Evolutionary conservation across 2,888 invertebrate genomes (phyloP), one percentile per base, ranked within the genome.

Genomic region (Trachelus troglodyta): DNA sequence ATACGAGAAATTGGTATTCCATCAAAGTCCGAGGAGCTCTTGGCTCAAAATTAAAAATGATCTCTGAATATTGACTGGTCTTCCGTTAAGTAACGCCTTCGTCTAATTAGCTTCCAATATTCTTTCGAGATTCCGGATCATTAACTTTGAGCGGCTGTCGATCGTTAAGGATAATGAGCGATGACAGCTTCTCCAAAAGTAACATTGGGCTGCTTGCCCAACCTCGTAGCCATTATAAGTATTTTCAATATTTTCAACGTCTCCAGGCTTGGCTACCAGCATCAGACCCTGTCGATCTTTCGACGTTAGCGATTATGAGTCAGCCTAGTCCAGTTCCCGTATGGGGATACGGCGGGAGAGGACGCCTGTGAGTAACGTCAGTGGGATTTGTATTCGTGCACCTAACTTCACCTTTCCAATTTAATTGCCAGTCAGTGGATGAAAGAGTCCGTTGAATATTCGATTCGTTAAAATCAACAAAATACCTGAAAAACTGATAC

Each of bases 51-150:
- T 23, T 56, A 56, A 56, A 56, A 1, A 23, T 23, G 56, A 56
- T 23, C 23, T 23, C 2, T 23, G 56, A 9, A 15, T 56, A 56
- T 23, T 23, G 56, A 56, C 56, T 56, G 23, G 15, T 23, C 56
- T 78, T 77, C 80, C 82, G 81, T 84, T 84, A 82, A 83, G 84
- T 76, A 85, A 83, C 82, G 79, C 84, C 79, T 79, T 82, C 84
- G 81, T 83, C 86, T 87, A 86, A 89, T 89, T 88, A 85, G 84
- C 82, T 81, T 83, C 81, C 81, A 79, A 85, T 85, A 86, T 85
- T 87, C 84, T 78, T 79, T 77, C 78, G 80, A 83, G 81, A 84
- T 84, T 80, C 82, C 81, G 80, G 82, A 82, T 87, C 86, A 85
- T 87, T 87, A 87, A 84, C 80, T 85, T 75, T 73, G 73, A 56